These are phyloP conservation scores for Amazona guildingii DNA, from an alignment of 2,113 vertebrate genomes.

Conservation along the genomic window DNA sequence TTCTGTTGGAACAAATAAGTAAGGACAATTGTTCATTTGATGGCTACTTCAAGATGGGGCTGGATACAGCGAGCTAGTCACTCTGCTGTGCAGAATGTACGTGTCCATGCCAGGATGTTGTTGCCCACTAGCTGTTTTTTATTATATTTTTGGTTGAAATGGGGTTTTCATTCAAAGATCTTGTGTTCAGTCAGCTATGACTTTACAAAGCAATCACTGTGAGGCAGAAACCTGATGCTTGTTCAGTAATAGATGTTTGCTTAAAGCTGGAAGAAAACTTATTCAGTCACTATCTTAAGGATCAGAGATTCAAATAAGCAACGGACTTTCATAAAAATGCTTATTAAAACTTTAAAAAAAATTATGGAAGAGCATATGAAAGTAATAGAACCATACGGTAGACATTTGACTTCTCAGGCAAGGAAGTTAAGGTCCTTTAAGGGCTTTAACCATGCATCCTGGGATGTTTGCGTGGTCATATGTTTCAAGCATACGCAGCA, in stretches of 20 bases:
- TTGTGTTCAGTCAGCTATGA: not conserved
- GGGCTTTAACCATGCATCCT: not conserved
- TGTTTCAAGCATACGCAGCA: not conserved
- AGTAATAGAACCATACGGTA: not conserved
- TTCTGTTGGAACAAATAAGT: not conserved
- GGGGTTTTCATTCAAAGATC: conserved; percentile 12
- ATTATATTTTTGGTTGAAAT: not conserved
- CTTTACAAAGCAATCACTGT: not conserved
- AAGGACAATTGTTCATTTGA: not conserved
- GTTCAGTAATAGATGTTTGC: not conserved
- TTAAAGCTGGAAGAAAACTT: not conserved
- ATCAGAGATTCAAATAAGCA: not conserved
- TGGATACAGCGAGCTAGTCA: not conserved
- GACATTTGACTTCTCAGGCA: not conserved
- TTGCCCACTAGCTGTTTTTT: conserved; percentile 1
- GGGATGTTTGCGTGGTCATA: not conserved
- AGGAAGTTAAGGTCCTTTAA: not conserved
- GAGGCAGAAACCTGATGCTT: not conserved
- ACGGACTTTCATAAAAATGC: not conserved
- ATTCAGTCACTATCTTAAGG: not conserved
- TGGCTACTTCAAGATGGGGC: not conserved
- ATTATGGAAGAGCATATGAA: not conserved
- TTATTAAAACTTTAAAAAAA: not conserved
- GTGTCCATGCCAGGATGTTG: not conserved
- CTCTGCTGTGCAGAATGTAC: not conserved